Base-by-base conservation (phyloP, 1,140 invertebrate genomes). In the Heliconius hermathena region DNA sequence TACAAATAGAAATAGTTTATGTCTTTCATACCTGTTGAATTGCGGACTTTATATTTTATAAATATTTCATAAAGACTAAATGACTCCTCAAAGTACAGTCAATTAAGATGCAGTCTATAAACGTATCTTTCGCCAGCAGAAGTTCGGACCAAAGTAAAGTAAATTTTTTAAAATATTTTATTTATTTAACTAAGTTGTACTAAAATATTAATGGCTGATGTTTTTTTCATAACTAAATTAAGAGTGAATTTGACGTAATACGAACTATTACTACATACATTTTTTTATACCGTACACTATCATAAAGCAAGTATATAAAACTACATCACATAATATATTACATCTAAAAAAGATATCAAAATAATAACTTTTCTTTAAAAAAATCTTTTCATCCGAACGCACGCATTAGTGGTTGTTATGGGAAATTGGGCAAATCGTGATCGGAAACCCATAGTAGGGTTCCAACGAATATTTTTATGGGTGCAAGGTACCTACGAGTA, bases 381-480 rank as follows among this genome's bases (percentile, higher is more conserved):
- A 72, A 41, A 72, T 72, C 71, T 41, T 72, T 72, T 72, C 71
- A 72, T 38, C 18, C 36, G 9, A 72, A 1, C 71, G 18, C 71
- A 72, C 36, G 71, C 71, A 41, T 72, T 72, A 72, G 71, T n/a
- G 71, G 71, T 36, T n/a, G 71, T 72, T 72, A 72, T 72, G 71
- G 71, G 41, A 77, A 72, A 77, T 77, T 46, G 70, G n/a, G 38
- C 29, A 74, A 74, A 73, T 74, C 78, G 78, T 79, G 78, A 79
- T 79, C 78, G 78, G 78, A 79, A 79, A 79, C 78, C 78, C 73
- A 79, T 71, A 79, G 78, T 75, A 74, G 71, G 78, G 78, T 71
- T 79, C 49, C 74, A 70, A 73, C 36, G 79, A 85, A 91, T 90
- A 90, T 91, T 90, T 89, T 87, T 84, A 88, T 83, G 81, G 78